These are phyloP conservation scores for Camponotus floridanus DNA, from an alignment of 1,140 invertebrate genomes.

Conservation along the genomic window DNA sequence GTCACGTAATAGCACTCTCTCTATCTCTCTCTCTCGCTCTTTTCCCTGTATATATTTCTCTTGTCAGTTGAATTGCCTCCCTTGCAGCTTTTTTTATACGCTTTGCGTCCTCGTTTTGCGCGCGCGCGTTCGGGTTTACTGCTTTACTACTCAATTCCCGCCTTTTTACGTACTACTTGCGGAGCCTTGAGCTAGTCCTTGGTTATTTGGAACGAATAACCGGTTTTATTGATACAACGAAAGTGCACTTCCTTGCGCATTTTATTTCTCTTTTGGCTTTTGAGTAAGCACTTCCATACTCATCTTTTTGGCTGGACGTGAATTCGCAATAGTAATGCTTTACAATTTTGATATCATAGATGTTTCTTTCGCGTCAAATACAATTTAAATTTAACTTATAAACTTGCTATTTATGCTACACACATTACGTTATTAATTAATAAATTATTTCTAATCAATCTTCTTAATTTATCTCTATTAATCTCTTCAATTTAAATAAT, in stretches of 20 bases:
- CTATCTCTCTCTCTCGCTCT: neutral
- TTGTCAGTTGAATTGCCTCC: slow-evolving; percentile 23
- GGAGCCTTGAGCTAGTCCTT: slow-evolving; percentile 23
- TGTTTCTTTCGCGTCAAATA: neutral
- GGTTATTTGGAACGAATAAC: slow-evolving; percentile 30
- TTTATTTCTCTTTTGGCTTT: slow-evolving; percentile 35
- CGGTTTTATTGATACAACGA: slow-evolving; percentile 48
- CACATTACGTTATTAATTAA: neutral
- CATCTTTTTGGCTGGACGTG: neutral
- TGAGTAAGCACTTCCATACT: neutral
- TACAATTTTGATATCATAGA: neutral
- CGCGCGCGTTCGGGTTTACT: slow-evolving; percentile 26
- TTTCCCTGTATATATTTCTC: neutral
- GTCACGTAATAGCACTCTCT: slow-evolving; percentile 35
- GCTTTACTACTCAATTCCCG: slow-evolving; percentile 35
- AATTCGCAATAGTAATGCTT: slow-evolving; percentile 21
- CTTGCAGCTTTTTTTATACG: slow-evolving; percentile 58
- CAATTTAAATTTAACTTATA: neutral
- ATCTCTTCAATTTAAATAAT: neutral
- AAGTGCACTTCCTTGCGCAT: neutral
- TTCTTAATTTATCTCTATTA: neutral
- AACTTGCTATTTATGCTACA: neutral
- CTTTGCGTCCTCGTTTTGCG: slow-evolving; percentile 24
- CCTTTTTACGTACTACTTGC: slow-evolving; percentile 44
- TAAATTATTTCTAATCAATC: neutral